Conservation (phyloP, 2,888 invertebrate species). For the Tenthredo mesomela region DNA sequence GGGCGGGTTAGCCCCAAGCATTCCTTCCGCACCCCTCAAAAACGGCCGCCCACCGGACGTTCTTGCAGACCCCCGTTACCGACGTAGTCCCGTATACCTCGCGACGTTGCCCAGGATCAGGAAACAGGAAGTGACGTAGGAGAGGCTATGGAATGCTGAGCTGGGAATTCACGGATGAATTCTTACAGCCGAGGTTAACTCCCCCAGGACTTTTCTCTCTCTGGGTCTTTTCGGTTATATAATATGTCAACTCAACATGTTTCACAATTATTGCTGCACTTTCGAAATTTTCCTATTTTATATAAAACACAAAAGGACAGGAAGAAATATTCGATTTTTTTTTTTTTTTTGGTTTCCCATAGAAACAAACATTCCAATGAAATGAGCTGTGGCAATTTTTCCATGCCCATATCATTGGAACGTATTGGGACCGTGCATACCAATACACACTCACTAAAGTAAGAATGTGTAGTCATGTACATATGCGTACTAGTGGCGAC, state of each 20-base stretch:
- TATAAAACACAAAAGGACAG: background rate
- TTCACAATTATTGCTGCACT: background rate
- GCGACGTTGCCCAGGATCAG: constrained; percentile 23
- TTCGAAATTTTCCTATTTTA: background rate
- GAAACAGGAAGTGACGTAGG: constrained; percentile 49
- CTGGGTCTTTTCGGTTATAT: background rate
- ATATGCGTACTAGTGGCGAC: no score
- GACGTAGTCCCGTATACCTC: constrained; percentile 10
- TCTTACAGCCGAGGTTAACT: constrained; percentile 37
- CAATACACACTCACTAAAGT: no score
- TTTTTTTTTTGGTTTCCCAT: no score
- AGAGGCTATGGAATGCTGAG: constrained; percentile 36
- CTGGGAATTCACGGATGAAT: constrained; percentile 39
- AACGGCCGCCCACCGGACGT: constrained; percentile 41
- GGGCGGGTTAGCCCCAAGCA: constrained; percentile 58
- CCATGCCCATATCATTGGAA: no score
- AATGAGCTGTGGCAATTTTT: no score
- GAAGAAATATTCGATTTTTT: background rate
- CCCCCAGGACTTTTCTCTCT: background rate
- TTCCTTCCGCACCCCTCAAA: constrained; percentile 74
- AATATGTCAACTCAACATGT: background rate
- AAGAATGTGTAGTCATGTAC: no score
- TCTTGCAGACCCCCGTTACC: constrained; percentile 51
- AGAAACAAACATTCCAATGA: no score
- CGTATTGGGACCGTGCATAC: no score